Percentiles rank a stretch among this genome's conserved stretches.
Conservation (phyloP, 2,113 vertebrate genomes). For the Rhinopithecus roxellana region DNA sequence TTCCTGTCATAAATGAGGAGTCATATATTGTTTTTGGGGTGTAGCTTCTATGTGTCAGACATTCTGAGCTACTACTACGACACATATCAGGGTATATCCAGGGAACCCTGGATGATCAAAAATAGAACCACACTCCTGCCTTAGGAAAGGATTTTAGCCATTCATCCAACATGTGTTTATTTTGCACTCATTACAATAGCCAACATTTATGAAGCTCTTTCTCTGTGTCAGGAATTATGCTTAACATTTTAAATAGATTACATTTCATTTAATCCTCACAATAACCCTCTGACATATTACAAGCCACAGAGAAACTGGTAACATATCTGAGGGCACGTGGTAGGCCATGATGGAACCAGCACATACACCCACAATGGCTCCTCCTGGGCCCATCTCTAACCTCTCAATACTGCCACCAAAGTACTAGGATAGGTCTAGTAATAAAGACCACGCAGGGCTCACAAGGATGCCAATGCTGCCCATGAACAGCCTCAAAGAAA, state of each 20-base stretch:
- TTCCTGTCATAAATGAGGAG: neutral
- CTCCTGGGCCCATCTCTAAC: neutral
- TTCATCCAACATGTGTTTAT: neutral
- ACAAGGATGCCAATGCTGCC: neutral
- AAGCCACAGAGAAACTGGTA: neutral
- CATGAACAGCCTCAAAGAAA: neutral
- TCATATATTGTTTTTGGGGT: too few relatives aligned
- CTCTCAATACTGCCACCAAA: neutral
- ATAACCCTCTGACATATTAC: neutral
- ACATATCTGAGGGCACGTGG: neutral
- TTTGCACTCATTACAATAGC: neutral
- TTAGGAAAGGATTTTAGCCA: neutral
- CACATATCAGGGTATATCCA: too few relatives aligned
- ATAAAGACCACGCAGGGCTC: neutral
- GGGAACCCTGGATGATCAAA: neutral
- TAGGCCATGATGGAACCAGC: too few relatives aligned
- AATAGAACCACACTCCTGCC: too few relatives aligned
- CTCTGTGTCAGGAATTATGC: neutral
- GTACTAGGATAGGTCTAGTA: too few relatives aligned
- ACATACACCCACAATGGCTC: fast-evolving
- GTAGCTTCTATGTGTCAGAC: neutral
- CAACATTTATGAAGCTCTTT: neutral
- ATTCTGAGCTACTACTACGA: neutral
- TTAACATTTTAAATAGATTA: neutral
- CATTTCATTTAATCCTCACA: neutral